A percentile compares a stretch with the other conserved stretches of the same genome.
These are phyloP conservation scores for Mayetiola destructor DNA, from an alignment of 2,888 invertebrate species.

Conservation along the genomic window DNA sequence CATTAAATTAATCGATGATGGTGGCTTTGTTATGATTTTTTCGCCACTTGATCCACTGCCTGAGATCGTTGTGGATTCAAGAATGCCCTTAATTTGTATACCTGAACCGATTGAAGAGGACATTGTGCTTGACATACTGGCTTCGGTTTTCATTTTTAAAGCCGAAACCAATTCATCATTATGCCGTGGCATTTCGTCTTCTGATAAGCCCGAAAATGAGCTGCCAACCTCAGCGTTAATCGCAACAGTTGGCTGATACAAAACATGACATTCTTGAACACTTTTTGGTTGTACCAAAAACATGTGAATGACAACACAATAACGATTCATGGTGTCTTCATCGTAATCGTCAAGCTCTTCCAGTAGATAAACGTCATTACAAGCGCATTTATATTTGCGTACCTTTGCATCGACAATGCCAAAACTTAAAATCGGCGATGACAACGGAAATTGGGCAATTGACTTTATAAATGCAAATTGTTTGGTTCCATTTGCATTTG, in stretches of 20 bases:
- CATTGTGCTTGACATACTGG: conserved; percentile 16
- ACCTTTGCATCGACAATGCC: conserved; percentile 68
- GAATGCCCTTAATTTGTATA: not conserved
- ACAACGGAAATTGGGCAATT: conserved; percentile 74
- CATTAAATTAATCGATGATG: conserved; percentile 12
- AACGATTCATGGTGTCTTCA: conserved; percentile 40
- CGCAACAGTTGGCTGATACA: conserved; percentile 39
- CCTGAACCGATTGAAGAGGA: not conserved
- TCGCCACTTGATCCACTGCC: conserved; percentile 14
- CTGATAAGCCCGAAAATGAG: conserved; percentile 17
- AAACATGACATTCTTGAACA: conserved; percentile 67
- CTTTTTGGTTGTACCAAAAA: conserved; percentile 79
- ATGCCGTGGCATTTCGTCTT: conserved; percentile 2
- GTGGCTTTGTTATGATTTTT: conserved; percentile 18
- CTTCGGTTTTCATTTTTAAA: not conserved
- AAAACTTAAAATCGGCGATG: conserved; percentile 77
- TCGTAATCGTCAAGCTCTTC: conserved; percentile 47
- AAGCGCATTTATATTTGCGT: conserved; percentile 36
- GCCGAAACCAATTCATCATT: not conserved
- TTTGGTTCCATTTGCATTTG: conserved; percentile 22
- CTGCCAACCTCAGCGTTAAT: conserved; percentile 26
- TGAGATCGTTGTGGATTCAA: not conserved
- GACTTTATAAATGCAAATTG: conserved; percentile 51
- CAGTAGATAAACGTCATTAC: conserved; percentile 33
- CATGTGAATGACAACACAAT: conserved; percentile 42